Percentiles rank a stretch among this genome's conserved stretches.
These are phyloP conservation scores for Cybosia mesomella DNA, from an alignment of 2,888 invertebrate genomes.

Conservation along the genomic window DNA sequence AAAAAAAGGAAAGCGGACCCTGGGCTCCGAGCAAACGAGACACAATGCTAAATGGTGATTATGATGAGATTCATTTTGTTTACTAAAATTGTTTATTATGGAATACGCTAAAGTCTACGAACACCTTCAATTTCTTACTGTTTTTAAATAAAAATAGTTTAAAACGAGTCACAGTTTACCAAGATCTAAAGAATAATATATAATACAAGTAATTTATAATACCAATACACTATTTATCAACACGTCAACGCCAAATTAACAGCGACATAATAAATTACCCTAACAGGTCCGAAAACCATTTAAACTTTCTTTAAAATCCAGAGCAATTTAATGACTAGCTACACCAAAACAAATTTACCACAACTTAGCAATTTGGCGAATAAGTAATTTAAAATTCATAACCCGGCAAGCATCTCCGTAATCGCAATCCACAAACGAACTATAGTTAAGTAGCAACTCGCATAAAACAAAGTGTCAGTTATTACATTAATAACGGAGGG, in stretches of 20 bases:
- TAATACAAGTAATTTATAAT: background rate
- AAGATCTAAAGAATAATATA: background rate
- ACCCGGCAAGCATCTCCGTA: slow-evolving; percentile 41
- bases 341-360: slow-evolving; percentile 40
- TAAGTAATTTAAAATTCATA: slow-evolving; percentile 65
- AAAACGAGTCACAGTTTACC: background rate
- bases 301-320: slow-evolving; percentile 19
- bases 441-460: slow-evolving; percentile 78
- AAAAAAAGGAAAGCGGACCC: no score
- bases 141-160: background rate
- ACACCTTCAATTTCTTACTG: background rate
- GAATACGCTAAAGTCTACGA: no score
- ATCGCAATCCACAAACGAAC: slow-evolving; percentile 59
- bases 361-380: slow-evolving; percentile 50
- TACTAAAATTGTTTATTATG: no score
- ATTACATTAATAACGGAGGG: slow-evolving; percentile 84
- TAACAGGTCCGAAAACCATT: slow-evolving; percentile 21
- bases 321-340: slow-evolving; percentile 35
- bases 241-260: slow-evolving; percentile 8
- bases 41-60: no score
- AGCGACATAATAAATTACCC: slow-evolving; percentile 13
- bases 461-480: slow-evolving; percentile 86
- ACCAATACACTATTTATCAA: slow-evolving; percentile 4
- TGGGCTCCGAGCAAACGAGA: no score
- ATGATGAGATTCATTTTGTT: no score